These are phyloP conservation scores for Drosophila nigrodunni DNA, from an alignment of 1,140 invertebrate species.

Conservation along the genomic window DNA sequence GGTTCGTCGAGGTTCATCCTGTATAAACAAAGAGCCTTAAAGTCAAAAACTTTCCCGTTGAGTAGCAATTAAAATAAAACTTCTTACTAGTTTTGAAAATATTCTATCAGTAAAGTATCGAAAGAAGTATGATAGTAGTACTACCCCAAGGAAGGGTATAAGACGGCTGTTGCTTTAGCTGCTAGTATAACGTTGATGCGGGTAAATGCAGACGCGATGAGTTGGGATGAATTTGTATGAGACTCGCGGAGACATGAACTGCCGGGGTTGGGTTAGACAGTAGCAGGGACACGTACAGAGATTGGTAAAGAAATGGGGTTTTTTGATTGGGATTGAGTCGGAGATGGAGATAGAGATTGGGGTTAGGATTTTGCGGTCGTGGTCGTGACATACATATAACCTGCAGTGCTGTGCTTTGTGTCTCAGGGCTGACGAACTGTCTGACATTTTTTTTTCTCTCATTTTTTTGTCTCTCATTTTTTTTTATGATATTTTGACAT, in stretches of 20 bases:
- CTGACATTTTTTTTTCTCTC: constrained; percentile 22
- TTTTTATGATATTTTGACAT: constrained; percentile 28
- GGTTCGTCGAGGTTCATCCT: no score
- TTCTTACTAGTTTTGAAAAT: no score
- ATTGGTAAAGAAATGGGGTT: not conserved
- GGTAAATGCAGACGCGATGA: constrained; percentile 19
- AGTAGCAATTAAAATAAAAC: no score
- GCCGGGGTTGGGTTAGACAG: not conserved
- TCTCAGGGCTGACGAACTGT: constrained; percentile 31
- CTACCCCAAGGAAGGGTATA: not conserved
- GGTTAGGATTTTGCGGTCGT: not conserved
- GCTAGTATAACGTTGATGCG: constrained; percentile 14
- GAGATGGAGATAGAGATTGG: constrained; percentile 2
- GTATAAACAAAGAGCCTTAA: no score
- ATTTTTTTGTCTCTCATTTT: not conserved
- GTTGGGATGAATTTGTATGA: constrained; percentile 14
- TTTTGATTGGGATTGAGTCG: not conserved
- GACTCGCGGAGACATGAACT: not conserved
- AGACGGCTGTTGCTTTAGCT: not conserved
- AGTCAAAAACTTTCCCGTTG: no score
- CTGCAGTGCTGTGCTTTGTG: constrained; percentile 7
- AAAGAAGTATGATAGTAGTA: not conserved
- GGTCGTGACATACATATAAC: constrained; percentile 1
- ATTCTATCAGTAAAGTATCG: not conserved
- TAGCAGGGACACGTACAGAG: not conserved